Base-by-base conservation (phyloP, 2,113 vertebrate genomes). In the Indicator maculatus region DNA sequence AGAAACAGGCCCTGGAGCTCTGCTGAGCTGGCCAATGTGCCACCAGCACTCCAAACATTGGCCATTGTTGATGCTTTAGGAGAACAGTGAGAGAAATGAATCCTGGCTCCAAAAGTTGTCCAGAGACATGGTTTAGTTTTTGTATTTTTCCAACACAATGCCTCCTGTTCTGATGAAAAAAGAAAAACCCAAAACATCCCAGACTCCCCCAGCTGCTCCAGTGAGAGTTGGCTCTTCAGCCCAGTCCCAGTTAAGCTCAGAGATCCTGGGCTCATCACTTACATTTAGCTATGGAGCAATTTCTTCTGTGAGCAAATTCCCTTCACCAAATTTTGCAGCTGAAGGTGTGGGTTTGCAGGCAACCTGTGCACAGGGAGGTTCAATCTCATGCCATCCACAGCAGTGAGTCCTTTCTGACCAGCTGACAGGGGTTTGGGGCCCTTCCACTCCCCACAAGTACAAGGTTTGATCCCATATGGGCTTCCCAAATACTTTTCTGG, bases 31-130 rank as follows among this genome's bases (percentile, higher is more conserved):
- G 74, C 93, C 93, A 92, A 6, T 8, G 86, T 91, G 86, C 93
- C 83, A 87, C 93, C 36, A 55, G 59, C 80, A 79, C 77, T 93
- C 89, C 71, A 93, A 88, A 95, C 23, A 7, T 70, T 95, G 96
- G 93, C 90, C 89, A 88, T 82, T 83, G 86, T 86, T 90, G 86
- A 86, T 28, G 93, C 86, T 94, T 53, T 66, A 93, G 93, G 81
- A 91, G 80, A 93, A 79, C 59, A 75, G 70, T 19, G 77, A 90
- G 66, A 85, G 72, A 88, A 83, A 94, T 63, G 38, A 90, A 56
- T 93, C 67, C 93, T 95, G 92, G 83, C 79, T 95, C 67, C 52
- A 60, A 72, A 30, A 83, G 91, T 64, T 95, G 52, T 96, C 83
- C 91, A 93, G 84, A 86, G 58, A 77, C 36, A 17, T 30, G 45